phyloP scores from a whole-genome alignment of 2,113 vertebrate species.

The Pipa parva region DNA sequence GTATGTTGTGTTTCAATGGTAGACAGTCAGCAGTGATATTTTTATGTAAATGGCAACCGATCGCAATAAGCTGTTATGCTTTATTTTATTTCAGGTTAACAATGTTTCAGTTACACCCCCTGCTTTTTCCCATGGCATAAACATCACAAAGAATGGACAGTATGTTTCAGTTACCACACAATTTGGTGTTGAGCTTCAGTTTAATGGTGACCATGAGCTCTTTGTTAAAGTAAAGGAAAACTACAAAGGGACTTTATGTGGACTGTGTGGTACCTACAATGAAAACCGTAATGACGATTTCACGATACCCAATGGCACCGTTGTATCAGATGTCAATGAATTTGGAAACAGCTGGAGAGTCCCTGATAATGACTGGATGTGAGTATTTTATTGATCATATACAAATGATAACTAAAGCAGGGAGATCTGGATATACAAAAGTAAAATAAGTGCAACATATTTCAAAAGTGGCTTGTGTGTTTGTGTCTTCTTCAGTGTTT shows the following conservation, averaged over 20 bases:
- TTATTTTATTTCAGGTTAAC: conserved; percentile 13
- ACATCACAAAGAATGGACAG: conserved; percentile 40
- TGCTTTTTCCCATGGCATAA: conserved; percentile 38
- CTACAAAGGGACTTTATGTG: conserved; percentile 61
- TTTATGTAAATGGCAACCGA: too few species aligned
- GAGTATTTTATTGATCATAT: conserved; percentile 48
- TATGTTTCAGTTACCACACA: conserved; percentile 54
- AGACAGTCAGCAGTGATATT: too few species aligned
- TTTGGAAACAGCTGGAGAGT: conserved; percentile 69
- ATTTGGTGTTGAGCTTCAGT: conserved; percentile 63
- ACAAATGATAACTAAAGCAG: too few species aligned
- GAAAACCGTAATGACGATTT: conserved; percentile 63
- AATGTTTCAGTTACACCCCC: conserved; percentile 2
- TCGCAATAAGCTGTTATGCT: too few species aligned
- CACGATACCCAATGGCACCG: conserved; percentile 53
- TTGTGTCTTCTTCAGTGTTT: too few species aligned
- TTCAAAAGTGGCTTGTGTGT: too few species aligned
- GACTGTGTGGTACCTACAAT: conserved; percentile 69
- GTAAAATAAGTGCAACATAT: too few species aligned
- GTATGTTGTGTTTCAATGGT: too few species aligned
- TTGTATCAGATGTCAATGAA: conserved; percentile 47
- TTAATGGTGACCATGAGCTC: conserved; percentile 59
- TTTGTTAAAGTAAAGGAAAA: conserved; percentile 67
- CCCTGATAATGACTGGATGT: conserved; percentile 50
- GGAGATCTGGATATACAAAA: too few species aligned